These are phyloP conservation scores for Plemyria rubiginata DNA, from an alignment of 2,888 invertebrate genomes.

Conservation along the genomic window DNA sequence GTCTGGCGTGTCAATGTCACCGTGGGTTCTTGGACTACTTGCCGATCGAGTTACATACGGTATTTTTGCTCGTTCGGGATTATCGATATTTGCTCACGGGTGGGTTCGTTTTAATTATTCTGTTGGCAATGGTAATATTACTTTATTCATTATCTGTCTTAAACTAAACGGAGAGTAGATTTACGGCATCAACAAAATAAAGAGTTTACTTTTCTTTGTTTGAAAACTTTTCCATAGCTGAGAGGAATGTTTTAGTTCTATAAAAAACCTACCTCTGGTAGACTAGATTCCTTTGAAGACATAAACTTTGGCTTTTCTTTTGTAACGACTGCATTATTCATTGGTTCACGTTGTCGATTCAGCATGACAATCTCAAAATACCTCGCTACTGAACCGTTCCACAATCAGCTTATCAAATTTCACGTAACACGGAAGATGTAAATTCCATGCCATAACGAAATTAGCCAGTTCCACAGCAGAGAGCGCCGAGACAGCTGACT, in stretches of 20 bases:
- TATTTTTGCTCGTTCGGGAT: slow-evolving; percentile 36
- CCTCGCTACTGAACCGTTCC: slow-evolving; percentile 1
- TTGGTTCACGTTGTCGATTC: neutral
- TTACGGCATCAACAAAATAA: neutral
- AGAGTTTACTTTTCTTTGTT: no score
- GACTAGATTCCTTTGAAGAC: no score
- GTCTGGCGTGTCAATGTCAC: neutral
- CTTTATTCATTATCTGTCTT: slow-evolving; percentile 6
- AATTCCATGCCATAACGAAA: slow-evolving; percentile 24
- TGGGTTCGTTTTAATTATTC: slow-evolving; percentile 45
- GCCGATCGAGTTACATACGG: slow-evolving; percentile 23
- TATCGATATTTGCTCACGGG: slow-evolving; percentile 46
- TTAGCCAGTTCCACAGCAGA: slow-evolving; percentile 16
- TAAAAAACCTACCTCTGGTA: no score
- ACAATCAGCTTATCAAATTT: slow-evolving; percentile 9
- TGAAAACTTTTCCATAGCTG: no score
- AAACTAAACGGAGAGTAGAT: slow-evolving; percentile 4
- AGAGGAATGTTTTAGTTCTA: no score
- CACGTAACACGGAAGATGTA: slow-evolving; percentile 22
- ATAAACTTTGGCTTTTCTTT: no score
- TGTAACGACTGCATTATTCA: no score
- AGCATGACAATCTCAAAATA: neutral
- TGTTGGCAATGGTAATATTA: slow-evolving; percentile 48
- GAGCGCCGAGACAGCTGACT: slow-evolving; percentile 20
- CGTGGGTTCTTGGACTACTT: neutral